phyloP scores from a whole-genome alignment of 23 tunicate species.

The Ascidia mentula region DNA sequence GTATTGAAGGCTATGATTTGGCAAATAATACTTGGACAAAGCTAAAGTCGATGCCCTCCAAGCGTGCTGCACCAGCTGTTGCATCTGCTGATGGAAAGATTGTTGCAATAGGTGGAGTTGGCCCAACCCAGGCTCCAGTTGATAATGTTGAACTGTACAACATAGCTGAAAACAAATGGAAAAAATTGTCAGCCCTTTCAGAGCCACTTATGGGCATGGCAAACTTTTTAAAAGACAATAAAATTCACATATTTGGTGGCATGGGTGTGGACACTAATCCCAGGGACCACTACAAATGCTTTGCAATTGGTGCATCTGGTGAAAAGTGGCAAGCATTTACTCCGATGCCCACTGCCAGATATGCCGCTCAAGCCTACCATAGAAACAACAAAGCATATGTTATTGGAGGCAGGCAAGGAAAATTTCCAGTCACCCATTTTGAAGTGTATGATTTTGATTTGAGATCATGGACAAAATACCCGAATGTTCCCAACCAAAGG shows the following conservation, averaged over 20 bases:
- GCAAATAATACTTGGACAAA: slow-evolving; percentile 64
- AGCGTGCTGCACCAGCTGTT: slow-evolving; percentile 88
- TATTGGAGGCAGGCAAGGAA: slow-evolving; percentile 84
- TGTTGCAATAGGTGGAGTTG: slow-evolving; percentile 93
- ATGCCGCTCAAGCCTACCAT: slow-evolving; percentile 70
- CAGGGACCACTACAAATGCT: slow-evolving; percentile 80
- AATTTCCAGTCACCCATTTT: slow-evolving; percentile 79
- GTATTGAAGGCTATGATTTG: slow-evolving; percentile 69
- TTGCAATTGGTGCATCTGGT: slow-evolving; percentile 51
- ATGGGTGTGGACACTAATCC: slow-evolving; percentile 94
- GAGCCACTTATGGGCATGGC: slow-evolving; percentile 97
- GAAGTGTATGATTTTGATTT: slow-evolving; percentile 75
- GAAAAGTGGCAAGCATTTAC: slow-evolving; percentile 92
- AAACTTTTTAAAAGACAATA: slow-evolving; percentile 48
- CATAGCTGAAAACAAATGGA: slow-evolving; percentile 76
- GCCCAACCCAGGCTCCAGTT: slow-evolving; percentile 76
- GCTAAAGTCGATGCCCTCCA: slow-evolving; percentile 73
- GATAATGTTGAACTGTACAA: slow-evolving; percentile 83
- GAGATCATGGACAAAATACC: slow-evolving; percentile 60
- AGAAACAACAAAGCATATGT: slow-evolving; percentile 71
- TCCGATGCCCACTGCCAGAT: slow-evolving; percentile 90
- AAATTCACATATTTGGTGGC: slow-evolving; percentile 85
- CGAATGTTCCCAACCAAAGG: slow-evolving; percentile 58
- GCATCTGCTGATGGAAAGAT: slow-evolving; percentile 54
- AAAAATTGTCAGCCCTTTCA: slow-evolving; percentile 59